Evolutionary conservation across 2,888 invertebrate genomes (phyloP), one percentile per base, ranked within the genome.

Genomic region (Diadegma fenestrale): DNA sequence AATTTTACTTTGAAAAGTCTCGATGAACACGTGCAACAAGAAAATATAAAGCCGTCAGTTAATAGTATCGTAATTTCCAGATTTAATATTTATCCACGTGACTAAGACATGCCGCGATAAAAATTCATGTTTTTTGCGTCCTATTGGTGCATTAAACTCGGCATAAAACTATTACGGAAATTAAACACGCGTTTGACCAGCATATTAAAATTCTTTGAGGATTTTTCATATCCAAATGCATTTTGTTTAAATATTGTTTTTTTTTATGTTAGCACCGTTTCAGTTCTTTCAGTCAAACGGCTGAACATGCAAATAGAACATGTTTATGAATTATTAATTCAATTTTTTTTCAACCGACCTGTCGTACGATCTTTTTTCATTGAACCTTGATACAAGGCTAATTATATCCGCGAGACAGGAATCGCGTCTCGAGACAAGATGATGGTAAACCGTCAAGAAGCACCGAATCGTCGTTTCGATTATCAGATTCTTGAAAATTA

Each of bases 401-500:
- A 58, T 58, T 5, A 14, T 58, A 58, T 58, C 26, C 58, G 58
- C 26, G 14, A 3, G 26, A 58, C 26, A 22, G 14, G 26, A 58
- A 26, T 58, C 58, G 14, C 12, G 58, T 58, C 14, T 26, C 14
- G 26, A 58, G 58, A 58, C 58, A 58, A 58, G 58, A 76, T 17
- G 48, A 48, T 48, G 75, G 26, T n/a, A 8, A 76, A 17, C 37
- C 48, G 48, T 22, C 64, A 64, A 43, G 48, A n/a, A 48, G 64
- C 48, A 64, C 14, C 17, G 64, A 76, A 19, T 45, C 43, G 19
- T 7, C 61, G 48, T 48, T 26, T 14, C 12, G n/a, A 8, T 14
- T 17, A 2, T n/a, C 5, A 64, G 33, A 19, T 41, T 22, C 4
- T 19, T 19, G n/a, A 26, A 30, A 61, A 45, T 63, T 63, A 37